Evolutionary conservation across 2,888 invertebrate genomes (phyloP).

Genomic region (Lacanobia wlatinum): DNA sequence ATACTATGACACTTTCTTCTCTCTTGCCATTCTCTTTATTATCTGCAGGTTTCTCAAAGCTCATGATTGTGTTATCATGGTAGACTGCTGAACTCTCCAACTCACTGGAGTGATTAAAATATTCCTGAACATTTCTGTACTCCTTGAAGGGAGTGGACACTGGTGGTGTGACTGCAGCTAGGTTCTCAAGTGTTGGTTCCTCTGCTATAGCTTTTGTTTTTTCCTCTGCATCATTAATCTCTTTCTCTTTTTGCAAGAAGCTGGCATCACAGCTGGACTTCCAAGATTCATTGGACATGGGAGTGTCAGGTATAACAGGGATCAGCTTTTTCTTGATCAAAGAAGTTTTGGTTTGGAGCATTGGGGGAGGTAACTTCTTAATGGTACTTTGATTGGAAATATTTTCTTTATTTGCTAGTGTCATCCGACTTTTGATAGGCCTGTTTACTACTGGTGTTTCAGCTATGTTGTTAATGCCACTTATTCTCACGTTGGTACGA

Average conservation of each 20-base stretch:
- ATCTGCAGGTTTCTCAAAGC: constrained; percentile 76
- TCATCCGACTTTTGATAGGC: constrained; percentile 69
- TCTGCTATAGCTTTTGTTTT: constrained; percentile 71
- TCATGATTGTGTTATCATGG: constrained; percentile 82
- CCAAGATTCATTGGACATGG: constrained; percentile 80
- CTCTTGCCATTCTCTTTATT: constrained; percentile 70
- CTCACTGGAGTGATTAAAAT: constrained; percentile 78
- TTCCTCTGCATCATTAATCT: constrained; percentile 79
- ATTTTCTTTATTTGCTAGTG: constrained; percentile 81
- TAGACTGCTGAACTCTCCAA: constrained; percentile 72
- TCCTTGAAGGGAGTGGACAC: constrained; percentile 84
- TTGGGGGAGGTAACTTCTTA: constrained; percentile 39
- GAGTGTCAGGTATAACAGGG: constrained; percentile 74
- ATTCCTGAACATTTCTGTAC: constrained; percentile 81
- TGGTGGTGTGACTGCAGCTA: constrained; percentile 79
- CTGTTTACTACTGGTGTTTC: constrained; percentile 79
- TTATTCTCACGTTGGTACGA: constrained; percentile 77
- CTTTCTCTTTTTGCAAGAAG: constrained; percentile 83
- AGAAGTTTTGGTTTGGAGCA: neutral
- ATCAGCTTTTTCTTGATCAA: constrained; percentile 33
- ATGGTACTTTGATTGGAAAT: constrained; percentile 52
- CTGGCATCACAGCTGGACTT: constrained; percentile 84
- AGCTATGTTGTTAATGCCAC: constrained; percentile 81
- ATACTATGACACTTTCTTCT: constrained; percentile 84
- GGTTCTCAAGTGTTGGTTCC: constrained; percentile 76